Evolutionary conservation across 2,113 vertebrate species (phyloP).

Genomic region (rabbit (Oryctolagus cuniculus)): mOryCun1.1 NC_091433.1:104987001-104987500

Average conservation of each 20-base stretch:
- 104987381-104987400: neutral
- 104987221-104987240: neutral
- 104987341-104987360: neutral
- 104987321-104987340: neutral
- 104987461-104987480: neutral
- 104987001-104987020: neutral
- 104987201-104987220: neutral
- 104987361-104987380: neutral
- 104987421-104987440: neutral
- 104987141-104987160: neutral
- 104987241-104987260: neutral
- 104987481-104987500: neutral
- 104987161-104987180: neutral
- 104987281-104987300: neutral
- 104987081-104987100: neutral
- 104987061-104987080: neutral
- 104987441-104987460: neutral
- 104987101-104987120: neutral
- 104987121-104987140: neutral
- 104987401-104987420: neutral
- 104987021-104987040: neutral
- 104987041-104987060: neutral
- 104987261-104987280: neutral
- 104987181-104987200: neutral
- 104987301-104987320: neutral